Conservation (phyloP, 2,888 invertebrate species). For the Aricia artaxerxes region DNA sequence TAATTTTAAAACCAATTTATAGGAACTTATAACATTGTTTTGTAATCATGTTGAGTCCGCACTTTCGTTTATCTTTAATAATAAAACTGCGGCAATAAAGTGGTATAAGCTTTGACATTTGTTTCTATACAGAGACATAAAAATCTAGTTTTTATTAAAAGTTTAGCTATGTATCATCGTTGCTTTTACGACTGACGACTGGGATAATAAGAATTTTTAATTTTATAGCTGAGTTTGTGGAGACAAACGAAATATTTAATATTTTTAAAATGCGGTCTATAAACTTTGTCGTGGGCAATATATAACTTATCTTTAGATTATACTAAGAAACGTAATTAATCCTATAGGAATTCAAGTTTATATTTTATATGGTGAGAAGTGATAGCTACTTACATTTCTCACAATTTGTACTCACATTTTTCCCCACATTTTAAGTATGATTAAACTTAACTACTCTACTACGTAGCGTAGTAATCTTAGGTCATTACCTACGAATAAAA, state of each 20-base stretch:
- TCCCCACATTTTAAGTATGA: no score
- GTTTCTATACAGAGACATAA: constrained; percentile 6
- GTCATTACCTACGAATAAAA: no score
- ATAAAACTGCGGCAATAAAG: constrained; percentile 7
- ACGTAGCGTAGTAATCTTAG: no score
- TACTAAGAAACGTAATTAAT: no score
- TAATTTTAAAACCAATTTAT: background rate
- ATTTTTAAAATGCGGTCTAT: background rate
- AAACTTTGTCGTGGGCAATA: background rate
- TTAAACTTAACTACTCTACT: no score
- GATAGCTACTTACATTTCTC: no score
- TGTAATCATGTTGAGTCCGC: constrained; percentile 2
- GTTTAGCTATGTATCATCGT: constrained; percentile 25
- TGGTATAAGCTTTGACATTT: constrained; percentile 24
- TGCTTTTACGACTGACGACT: constrained; percentile 63
- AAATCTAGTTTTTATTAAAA: constrained; percentile 20
- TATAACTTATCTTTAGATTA: background rate
- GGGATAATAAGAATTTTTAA: constrained; percentile 72
- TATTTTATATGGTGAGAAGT: no score
- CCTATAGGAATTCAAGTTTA: no score
- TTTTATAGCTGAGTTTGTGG: constrained; percentile 54
- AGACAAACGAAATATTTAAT: background rate
- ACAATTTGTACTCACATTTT: no score
- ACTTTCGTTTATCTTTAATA: constrained; percentile 5
- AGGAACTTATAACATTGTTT: background rate